A percentile compares a stretch with the other conserved stretches of the same genome.
phyloP scores from a whole-genome alignment of 2,113 vertebrate species.

The Eubucco bourcierii region DNA sequence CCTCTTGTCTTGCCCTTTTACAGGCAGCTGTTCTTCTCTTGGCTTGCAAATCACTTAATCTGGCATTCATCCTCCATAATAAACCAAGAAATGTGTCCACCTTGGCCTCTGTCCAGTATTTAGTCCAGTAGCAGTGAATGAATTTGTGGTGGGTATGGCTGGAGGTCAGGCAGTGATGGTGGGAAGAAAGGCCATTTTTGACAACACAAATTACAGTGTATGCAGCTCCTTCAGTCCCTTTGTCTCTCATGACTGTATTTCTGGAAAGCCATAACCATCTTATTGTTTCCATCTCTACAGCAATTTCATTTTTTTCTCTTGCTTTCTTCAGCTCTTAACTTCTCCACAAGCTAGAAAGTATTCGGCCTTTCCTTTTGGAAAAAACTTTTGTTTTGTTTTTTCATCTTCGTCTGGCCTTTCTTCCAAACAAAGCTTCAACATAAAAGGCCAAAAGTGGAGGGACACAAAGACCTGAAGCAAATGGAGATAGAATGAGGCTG shows the following conservation, averaged over 20 bases:
- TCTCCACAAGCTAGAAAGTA: conserved; percentile 8
- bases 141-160: background rate
- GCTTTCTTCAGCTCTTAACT: conserved; percentile 30
- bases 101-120: conserved; percentile 39
- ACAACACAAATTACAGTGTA: background rate
- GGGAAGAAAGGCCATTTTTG: background rate
- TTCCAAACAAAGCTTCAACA: conserved; percentile 11
- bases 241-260: background rate
- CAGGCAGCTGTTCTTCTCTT: conserved; percentile 27
- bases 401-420: conserved; percentile 4
- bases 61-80: conserved; percentile 6
- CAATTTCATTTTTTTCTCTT: conserved; percentile 8
- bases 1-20: conserved; percentile 26
- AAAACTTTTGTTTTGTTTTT: background rate
- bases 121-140: background rate
- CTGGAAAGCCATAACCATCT: background rate
- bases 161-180: conserved; percentile 17
- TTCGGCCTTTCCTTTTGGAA: conserved; percentile 39
- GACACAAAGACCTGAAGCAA: background rate
- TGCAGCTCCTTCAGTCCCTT: background rate
- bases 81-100: conserved; percentile 38
- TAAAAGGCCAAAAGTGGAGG: background rate
- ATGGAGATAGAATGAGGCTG: background rate
- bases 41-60: background rate
- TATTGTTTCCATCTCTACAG: background rate